A percentile compares a stretch with the other conserved stretches of the same genome.
These are phyloP conservation scores for Ranitomeya variabilis DNA, from an alignment of 2,113 vertebrate species.

Conservation along the genomic window DNA sequence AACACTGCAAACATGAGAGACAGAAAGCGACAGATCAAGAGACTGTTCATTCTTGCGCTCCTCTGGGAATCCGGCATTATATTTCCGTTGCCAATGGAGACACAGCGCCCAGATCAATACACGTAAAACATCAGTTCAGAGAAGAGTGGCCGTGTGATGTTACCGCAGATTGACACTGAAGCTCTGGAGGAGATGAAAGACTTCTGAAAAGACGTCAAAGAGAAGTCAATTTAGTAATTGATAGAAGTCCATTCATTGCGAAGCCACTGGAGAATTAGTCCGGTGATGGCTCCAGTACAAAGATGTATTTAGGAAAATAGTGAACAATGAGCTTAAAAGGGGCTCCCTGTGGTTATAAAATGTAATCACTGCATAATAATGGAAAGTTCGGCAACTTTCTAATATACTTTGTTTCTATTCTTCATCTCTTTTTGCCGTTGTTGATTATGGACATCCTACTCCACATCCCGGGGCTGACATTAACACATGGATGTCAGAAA, in stretches of 20 bases:
- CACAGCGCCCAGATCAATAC: background rate
- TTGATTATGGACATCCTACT: too few relatives aligned
- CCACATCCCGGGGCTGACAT: too few relatives aligned
- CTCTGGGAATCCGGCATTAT: background rate
- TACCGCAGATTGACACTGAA: background rate
- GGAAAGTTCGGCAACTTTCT: too few relatives aligned
- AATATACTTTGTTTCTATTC: too few relatives aligned
- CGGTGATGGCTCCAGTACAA: too few relatives aligned
- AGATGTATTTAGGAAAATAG: too few relatives aligned
- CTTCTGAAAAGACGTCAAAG: background rate
- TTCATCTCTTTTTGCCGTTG: too few relatives aligned
- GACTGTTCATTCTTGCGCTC: background rate
- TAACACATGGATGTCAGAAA: too few relatives aligned
- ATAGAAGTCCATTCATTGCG: background rate
- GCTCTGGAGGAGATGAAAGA: constrained; percentile 5
- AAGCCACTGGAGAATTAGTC: too few relatives aligned
- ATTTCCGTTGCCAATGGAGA: background rate
- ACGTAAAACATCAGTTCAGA: background rate
- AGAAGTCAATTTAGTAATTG: background rate
- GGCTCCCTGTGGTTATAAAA: too few relatives aligned
- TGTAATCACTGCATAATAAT: too few relatives aligned
- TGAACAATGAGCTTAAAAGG: too few relatives aligned
- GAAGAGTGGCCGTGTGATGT: background rate
- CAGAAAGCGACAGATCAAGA: background rate
- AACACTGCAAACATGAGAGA: background rate